phyloP scores from a whole-genome alignment of 1,140 invertebrate genomes.

The Argopecten irradians region DNA sequence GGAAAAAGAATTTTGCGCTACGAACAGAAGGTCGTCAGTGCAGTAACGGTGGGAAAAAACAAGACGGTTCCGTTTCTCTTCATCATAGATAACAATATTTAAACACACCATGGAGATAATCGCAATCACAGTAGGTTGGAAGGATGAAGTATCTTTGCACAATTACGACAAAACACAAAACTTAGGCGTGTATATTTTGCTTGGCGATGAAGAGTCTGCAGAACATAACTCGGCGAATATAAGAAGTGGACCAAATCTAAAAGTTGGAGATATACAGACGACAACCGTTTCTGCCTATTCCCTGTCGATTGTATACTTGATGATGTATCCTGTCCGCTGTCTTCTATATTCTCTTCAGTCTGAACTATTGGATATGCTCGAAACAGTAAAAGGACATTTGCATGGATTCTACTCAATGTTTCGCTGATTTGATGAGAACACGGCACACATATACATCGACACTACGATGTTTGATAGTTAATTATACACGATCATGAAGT shows the following conservation, averaged over 20 bases:
- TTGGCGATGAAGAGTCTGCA: neutral
- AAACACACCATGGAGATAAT: neutral
- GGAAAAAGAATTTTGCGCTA: neutral
- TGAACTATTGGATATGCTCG: too few species aligned
- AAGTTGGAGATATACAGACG: too few species aligned
- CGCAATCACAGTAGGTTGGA: neutral
- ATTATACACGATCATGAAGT: too few species aligned
- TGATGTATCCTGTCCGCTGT: too few species aligned
- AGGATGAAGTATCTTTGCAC: neutral
- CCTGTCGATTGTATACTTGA: too few species aligned
- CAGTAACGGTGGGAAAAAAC: neutral
- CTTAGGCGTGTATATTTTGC: neutral
- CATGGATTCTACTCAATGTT: too few species aligned
- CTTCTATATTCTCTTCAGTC: too few species aligned
- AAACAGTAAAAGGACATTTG: too few species aligned
- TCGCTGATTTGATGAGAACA: too few species aligned
- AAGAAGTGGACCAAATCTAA: neutral
- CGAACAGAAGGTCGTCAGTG: neutral
- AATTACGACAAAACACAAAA: neutral
- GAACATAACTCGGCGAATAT: neutral
- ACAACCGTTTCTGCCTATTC: too few species aligned
- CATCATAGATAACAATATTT: neutral
- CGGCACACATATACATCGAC: too few species aligned
- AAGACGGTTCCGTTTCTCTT: neutral
- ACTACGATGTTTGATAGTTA: too few species aligned